A percentile compares a stretch with the other conserved stretches of the same genome.
These are phyloP conservation scores for Hirtodrosophila histrioides DNA, from an alignment of 2,888 invertebrate genomes.

Conservation along the genomic window DNA sequence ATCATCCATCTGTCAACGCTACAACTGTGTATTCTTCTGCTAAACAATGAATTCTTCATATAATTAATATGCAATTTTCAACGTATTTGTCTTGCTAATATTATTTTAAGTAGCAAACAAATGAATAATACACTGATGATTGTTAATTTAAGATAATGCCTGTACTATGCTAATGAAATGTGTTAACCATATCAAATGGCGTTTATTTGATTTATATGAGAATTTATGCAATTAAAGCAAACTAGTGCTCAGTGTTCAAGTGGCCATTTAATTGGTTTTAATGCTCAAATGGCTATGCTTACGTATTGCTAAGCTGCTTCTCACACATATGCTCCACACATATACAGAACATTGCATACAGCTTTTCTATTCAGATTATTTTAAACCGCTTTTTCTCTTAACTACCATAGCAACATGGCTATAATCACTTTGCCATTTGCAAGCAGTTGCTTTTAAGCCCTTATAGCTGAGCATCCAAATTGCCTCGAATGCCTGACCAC, in stretches of 20 bases:
- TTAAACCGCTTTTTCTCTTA: constrained; percentile 34
- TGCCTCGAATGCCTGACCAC: constrained; percentile 8
- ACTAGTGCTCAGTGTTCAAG: constrained; percentile 16
- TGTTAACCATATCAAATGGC: constrained; percentile 12
- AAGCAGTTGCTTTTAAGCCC: constrained; percentile 61
- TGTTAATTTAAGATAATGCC: constrained; percentile 2
- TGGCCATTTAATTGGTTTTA: constrained; percentile 34
- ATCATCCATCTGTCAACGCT: constrained; percentile 25
- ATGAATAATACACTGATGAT: constrained; percentile 11
- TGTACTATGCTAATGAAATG: constrained; percentile 1
- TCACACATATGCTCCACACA: not conserved
- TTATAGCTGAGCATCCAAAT: constrained; percentile 47
- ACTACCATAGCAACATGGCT: constrained; percentile 47
- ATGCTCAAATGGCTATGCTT: constrained; percentile 8
- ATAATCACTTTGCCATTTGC: constrained; percentile 58
- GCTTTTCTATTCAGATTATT: constrained; percentile 21
- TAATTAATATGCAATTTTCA: constrained; percentile 36
- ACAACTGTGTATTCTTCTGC: constrained; percentile 8
- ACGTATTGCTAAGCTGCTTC: not conserved
- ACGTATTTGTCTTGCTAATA: too few relatives aligned
- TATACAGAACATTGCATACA: constrained; percentile 1
- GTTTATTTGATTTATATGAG: constrained; percentile 21
- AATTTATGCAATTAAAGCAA: constrained; percentile 6
- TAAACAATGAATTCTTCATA: constrained; percentile 5
- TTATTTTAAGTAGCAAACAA: not conserved